Base-by-base conservation (phyloP, 2,888 invertebrate genomes). In the Chymomyza caudatula region DNA sequence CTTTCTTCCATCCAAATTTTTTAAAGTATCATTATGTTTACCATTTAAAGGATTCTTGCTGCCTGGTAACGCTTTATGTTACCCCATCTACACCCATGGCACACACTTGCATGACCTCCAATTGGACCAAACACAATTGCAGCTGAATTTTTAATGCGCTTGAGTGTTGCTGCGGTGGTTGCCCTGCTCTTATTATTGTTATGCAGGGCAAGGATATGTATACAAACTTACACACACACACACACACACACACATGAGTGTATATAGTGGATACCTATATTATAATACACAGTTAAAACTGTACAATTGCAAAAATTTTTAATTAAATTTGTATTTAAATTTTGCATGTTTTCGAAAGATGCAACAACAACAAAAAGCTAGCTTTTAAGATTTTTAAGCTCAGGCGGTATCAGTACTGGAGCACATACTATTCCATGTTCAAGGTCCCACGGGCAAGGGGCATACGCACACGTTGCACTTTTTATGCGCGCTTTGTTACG, bases 121-220 rank as follows among this genome's bases (percentile, higher is more conserved):
- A 79, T 68, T 75, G 58, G 75, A 42, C 65, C 68, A 60, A 74
- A 67, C 68, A 59, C 70, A 77, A 70, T 75, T 76, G 66, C 76
- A 64, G 76, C 65, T 78, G 74, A 65, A 80, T 84, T 79, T 83
- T 83, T 69, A 77, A 83, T 79, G 75, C 63, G 61, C 60, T 70
- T 59, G 60, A 69, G 70, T 68, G 69, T 67, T 71, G 67, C 63
- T 23, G 65, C 60, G 69, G 65, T 62, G 44, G 43, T 44, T 52
- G 63, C 20, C 51, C 58, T 58, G 57, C 11, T 53, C 53, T 52
- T 47, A 29, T 42, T 60, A 58, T 49, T 62, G 56, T 19, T 43
- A 17, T 56, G 17, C 60, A 42, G 53, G 29, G 54, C 37, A 53
- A 54, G 13, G 6, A 22, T 47, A 44, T 44, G 2, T 44, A 60